Evolutionary conservation across 2,797 vertebrate genomes (phyloP), one percentile per base, ranked within the genome.

Genomic region (Morus bassanus): DNA sequence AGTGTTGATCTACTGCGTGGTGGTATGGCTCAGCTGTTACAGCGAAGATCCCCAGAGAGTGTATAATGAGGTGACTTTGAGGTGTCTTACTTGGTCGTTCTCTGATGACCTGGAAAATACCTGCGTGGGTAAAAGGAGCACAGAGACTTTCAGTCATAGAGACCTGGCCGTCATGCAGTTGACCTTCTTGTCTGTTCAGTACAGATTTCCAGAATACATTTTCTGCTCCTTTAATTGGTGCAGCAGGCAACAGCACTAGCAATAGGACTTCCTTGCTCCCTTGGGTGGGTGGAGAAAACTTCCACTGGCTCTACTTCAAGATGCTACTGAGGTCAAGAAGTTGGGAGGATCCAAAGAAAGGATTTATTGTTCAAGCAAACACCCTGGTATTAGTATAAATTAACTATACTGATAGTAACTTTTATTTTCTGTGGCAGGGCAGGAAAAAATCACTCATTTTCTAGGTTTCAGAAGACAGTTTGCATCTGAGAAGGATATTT

Each of bases 351-450:
- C 61, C 31, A 85, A 74, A 83, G 24, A 77, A 91, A 94, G 23
- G 13, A 56, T 78, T 70, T 85, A 53, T 83, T 75, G 14, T 90
- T 95, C 59, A 68, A 7, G 3, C 37, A 60, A n/a, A 63, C 28
- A 67, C 41, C 56, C 41, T 94, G 14, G 27, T 77, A 91, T 89
- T 92, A 79, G 33, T 85, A 78, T 88, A 94, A 93, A 69, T 91
- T 63, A 91, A 76, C 39, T 60, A 37, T 53, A 54, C 31, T 64
- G 63, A 91, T 39, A 82, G 30, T 74, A 90, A 77, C 18, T 79
- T 81, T 10, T 74, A 70, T 80, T 85, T 88, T 77, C 48, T 63
- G 50, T 45, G 17, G 11, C 31, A 70, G 7, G 8, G 5, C 43
- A 72, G 19, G 37, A 41, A 75, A 88, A 87, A 22, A 39, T 24